A percentile compares a stretch with the other conserved stretches of the same genome.
phyloP scores from a whole-genome alignment of 2,888 invertebrate genomes.

The Venusia cambrica region DNA sequence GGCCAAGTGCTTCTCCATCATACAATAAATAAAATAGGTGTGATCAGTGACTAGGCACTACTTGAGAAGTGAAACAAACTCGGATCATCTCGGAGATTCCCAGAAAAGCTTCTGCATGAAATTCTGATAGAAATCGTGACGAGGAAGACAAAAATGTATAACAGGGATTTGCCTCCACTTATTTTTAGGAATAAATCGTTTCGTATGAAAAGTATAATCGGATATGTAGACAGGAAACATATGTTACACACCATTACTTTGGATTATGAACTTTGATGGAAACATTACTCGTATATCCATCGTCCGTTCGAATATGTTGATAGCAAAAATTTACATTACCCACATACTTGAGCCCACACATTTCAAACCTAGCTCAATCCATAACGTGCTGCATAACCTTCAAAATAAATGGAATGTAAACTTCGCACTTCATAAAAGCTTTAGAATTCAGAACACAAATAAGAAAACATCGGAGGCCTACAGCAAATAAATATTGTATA shows the following conservation, averaged over 20 bases:
- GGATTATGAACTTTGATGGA: constrained; percentile 27
- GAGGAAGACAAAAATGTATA: constrained; percentile 39
- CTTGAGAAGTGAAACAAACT: constrained; percentile 1
- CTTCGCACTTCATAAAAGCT: constrained; percentile 20
- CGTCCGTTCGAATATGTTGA: constrained; percentile 20
- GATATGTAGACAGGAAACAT: constrained; percentile 33
- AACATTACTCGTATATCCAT: constrained; percentile 26
- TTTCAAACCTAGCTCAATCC: constrained; percentile 23
- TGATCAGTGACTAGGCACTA: background rate
- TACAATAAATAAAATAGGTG: too few species aligned
- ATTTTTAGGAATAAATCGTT: constrained; percentile 45
- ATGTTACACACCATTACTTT: constrained; percentile 29
- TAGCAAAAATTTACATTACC: constrained; percentile 28
- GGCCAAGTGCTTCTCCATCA: too few species aligned
- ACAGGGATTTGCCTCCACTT: constrained; percentile 42
- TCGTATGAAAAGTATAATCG: constrained; percentile 42
- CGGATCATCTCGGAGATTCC: background rate
- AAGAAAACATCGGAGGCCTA: constrained; percentile 6
- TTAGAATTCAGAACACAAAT: constrained; percentile 23
- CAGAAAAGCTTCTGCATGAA: constrained; percentile 6
- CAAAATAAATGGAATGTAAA: constrained; percentile 25
- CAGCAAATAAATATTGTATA: too few species aligned
- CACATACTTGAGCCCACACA: constrained; percentile 29
- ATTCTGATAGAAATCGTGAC: constrained; percentile 31
- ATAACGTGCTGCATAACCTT: constrained; percentile 26